Evolutionary conservation across 2,797 vertebrate species (phyloP), one percentile per base, ranked within the genome.

Genomic region (Toxotes lorentzi): DNA sequence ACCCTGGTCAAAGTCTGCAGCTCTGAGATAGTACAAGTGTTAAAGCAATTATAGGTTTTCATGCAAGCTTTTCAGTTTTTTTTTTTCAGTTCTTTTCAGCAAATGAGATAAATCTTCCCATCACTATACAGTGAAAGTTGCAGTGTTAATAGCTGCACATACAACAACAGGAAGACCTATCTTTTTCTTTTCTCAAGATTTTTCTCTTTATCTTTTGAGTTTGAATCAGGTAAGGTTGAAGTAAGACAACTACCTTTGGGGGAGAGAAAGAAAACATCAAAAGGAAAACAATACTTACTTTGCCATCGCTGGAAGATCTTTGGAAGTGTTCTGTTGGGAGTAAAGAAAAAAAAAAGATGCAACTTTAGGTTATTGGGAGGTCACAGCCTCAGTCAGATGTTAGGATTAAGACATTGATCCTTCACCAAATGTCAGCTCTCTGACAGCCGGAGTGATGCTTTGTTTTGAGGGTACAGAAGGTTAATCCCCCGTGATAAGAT

Each of bases 401-500:
- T 65, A 9, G 13, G 58, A 78, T 70, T 45, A 76, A 74, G 56
- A 70, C 45, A 43, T 4, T 63, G 38, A 81, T 77, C 70, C 41
- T 27, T 40, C 23, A 59, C 34, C 51, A 69, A n/a, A 69, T 78
- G 71, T 78, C 27, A 40, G 40, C 34, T 62, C 43, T 32, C 30
- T 65, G 68, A 41, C 71, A 78, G 62, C 70, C 19, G 40, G 71
- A 76, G 69, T 10, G 50, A 73, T 70, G 50, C 64, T 85, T 88
- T 84, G 70, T 76, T 81, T 76, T 56, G 1, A 62, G 50, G 45
- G 21, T 66, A 43, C 2, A 4, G 1, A 45, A 73, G 84, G 86
- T 85, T 87, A 94, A 94, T 92, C 90, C 85, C 24, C 7, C 45
- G 19, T 0, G 47, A 91, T 88, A 23, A 84, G 93, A 94, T 94